Evolutionary conservation across 2,888 invertebrate species (phyloP).

Genomic region (Fabriciana adippe): DNA sequence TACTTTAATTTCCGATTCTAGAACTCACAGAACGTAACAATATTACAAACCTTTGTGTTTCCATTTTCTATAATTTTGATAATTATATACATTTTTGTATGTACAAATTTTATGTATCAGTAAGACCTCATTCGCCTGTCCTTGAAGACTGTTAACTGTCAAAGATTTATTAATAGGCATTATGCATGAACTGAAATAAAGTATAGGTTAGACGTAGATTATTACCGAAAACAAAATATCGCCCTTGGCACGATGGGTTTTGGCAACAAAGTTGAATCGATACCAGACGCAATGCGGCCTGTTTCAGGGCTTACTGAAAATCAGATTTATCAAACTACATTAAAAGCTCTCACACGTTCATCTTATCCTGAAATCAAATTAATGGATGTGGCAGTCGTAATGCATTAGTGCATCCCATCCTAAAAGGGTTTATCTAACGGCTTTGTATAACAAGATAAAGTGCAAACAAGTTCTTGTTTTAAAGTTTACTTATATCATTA

Average conservation of each 20-base stretch:
- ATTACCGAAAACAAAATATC: slow-evolving; percentile 36
- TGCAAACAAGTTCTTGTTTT: too few species aligned
- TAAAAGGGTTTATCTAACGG: too few species aligned
- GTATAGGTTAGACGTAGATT: slow-evolving; percentile 25
- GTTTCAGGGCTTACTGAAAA: slow-evolving; percentile 37
- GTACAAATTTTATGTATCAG: too few species aligned
- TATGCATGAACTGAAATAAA: not conserved
- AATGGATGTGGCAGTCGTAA: not conserved
- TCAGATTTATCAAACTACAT: slow-evolving; percentile 31
- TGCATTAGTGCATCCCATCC: not conserved
- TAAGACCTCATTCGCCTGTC: too few species aligned
- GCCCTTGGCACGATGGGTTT: slow-evolving; percentile 41
- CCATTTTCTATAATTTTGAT: too few species aligned
- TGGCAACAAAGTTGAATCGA: slow-evolving; percentile 49
- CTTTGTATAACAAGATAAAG: too few species aligned
- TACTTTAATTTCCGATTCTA: too few species aligned
- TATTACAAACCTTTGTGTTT: too few species aligned
- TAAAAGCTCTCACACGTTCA: slow-evolving; percentile 15
- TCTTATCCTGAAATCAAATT: slow-evolving; percentile 7
- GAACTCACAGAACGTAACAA: too few species aligned
- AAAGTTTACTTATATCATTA: too few species aligned
- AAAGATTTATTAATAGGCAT: not conserved
- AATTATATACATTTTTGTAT: too few species aligned
- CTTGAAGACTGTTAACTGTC: not conserved
- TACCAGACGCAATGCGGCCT: slow-evolving; percentile 50